Evolutionary conservation across 1,140 invertebrate genomes (phyloP), one percentile per base, ranked within the genome.

Genomic region (Caenorhabditis tropicalis): DNA sequence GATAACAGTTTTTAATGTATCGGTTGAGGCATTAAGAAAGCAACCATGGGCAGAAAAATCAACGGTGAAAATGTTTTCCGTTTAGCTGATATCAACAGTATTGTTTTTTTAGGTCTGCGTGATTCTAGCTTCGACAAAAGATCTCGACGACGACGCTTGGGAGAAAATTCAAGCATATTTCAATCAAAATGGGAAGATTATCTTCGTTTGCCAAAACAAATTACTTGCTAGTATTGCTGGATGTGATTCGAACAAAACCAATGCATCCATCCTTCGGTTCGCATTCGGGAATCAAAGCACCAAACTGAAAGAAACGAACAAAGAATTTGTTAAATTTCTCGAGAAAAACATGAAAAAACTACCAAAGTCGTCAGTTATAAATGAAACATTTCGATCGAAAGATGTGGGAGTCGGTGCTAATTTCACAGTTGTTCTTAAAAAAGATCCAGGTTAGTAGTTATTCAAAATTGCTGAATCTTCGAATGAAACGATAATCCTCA

Each of bases 151-250:
- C 51, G 51, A 80, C 29, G 86, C 87, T 4, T 90, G 89, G 89
- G 53, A 49, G n/a, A 83, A 87, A 43, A 79, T 90, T 7, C 89
- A 90, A 70, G 43, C 39, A 9, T 90, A 90, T 81, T 90, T 90
- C 87, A 87, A 88, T 43, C 86, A 90, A 87, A 79, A 88, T 10
- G 89, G 89, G 27, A 90, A 90, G 70, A 90, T 90, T 4, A 85
- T 90, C 16, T 89, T 90, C 70, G 79, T 90, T 2, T 90, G 89
- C 48, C 89, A 90, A 74, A 90, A 91, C 65, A 83, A 79, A 10
- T 79, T 90, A 19, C 74, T 90, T 15, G 84, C 88, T 15, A 87
- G 65, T 49, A 81, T 90, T 15, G 89, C 89, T 1, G 51, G 80
- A 27, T 89, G 89, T 74, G 84, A 87, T 24, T 87, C 86, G 2